Evolutionary conservation across 2,113 vertebrate species (phyloP).

Genomic region (Picathartes gymnocephalus): DNA sequence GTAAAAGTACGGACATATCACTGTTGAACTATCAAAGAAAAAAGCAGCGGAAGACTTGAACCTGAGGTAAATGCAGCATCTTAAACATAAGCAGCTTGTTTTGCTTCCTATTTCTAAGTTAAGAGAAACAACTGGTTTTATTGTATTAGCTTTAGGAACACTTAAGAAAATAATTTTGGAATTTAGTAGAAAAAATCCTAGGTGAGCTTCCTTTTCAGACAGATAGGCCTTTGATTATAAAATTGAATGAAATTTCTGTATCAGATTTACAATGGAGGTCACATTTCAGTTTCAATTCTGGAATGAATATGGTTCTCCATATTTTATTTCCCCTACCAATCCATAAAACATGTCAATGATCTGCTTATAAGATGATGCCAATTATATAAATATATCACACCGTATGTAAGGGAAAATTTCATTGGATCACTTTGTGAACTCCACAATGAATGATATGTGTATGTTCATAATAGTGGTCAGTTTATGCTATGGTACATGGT

Average conservation of each 20-base stretch:
- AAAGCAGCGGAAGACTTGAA: background rate
- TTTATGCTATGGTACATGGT: background rate
- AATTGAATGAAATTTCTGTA: background rate
- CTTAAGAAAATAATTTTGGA: background rate
- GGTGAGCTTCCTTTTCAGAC: background rate
- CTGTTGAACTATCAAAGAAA: background rate
- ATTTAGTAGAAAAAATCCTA: background rate
- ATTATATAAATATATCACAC: background rate
- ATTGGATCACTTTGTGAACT: background rate
- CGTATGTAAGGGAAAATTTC: background rate
- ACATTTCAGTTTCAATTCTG: background rate
- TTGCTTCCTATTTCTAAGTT: background rate
- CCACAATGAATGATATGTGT: background rate
- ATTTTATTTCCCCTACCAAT: constrained; percentile 48
- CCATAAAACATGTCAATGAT: constrained; percentile 42
- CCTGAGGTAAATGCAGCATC: background rate
- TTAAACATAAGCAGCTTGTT: background rate
- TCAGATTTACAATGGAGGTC: background rate
- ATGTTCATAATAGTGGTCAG: background rate
- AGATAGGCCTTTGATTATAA: background rate
- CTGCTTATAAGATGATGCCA: constrained; percentile 27
- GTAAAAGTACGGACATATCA: background rate
- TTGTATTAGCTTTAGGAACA: background rate
- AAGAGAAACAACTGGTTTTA: background rate
- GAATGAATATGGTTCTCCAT: background rate